Evolutionary conservation across 2,888 invertebrate genomes (phyloP).

Genomic region (Yponomeuta plumbellus): DNA sequence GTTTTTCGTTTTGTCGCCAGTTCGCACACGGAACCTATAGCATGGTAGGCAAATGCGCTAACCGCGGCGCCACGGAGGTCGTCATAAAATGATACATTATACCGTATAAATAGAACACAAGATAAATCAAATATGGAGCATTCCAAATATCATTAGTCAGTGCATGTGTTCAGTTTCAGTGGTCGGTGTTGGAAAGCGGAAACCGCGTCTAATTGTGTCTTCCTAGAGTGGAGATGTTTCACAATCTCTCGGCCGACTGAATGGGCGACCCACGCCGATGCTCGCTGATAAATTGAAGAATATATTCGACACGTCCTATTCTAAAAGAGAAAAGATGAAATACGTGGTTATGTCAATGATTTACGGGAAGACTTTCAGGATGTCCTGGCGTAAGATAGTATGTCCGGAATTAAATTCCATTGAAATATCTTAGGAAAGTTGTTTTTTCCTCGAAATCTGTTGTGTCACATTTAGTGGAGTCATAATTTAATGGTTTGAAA

Average conservation of each 20-base stretch:
- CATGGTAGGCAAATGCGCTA: no score
- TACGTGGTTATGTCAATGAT: neutral
- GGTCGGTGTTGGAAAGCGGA: neutral
- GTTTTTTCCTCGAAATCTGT: neutral
- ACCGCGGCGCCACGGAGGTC: no score
- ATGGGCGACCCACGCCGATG: neutral
- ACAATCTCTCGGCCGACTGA: neutral
- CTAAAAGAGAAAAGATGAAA: neutral
- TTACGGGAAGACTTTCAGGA: neutral
- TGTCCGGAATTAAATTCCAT: neutral
- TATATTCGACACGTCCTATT: neutral
- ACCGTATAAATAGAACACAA: neutral
- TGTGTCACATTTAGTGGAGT: neutral
- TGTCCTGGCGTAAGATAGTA: neutral
- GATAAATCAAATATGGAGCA: neutral
- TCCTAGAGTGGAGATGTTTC: conserved; percentile 1
- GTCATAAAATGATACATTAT: no score
- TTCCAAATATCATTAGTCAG: neutral
- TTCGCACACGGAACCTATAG: no score
- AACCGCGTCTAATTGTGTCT: conserved; percentile 5
- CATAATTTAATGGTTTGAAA: neutral
- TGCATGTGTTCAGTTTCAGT: neutral
- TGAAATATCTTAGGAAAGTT: neutral
- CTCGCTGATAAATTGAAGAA: neutral
- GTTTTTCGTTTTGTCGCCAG: no score